Conservation (phyloP, 2,888 invertebrate genomes). For the Caenorhabditis panamensis region DNA sequence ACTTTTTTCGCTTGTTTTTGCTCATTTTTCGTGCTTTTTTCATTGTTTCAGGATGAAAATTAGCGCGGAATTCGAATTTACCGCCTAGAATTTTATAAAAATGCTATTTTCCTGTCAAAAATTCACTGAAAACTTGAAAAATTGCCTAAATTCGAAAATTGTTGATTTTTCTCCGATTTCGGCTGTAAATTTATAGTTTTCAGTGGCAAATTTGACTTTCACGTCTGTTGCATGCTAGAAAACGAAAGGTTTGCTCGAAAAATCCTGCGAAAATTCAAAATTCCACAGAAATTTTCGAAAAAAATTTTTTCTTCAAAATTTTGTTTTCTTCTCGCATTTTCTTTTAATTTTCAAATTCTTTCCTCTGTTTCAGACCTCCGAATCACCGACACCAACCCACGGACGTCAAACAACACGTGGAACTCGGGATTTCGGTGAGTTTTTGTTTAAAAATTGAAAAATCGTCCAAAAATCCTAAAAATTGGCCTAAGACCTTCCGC, state of each 20-base stretch:
- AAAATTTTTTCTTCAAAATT: too few species aligned
- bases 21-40: constrained; percentile 4
- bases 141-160: too few species aligned
- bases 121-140: neutral
- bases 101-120: neutral
- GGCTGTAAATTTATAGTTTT: neutral
- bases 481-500: neutral
- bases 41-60: neutral
- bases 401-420: neutral
- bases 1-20: neutral
- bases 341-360: neutral
- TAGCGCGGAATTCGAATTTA: neutral
- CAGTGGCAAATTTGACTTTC: neutral
- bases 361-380: neutral
- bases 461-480: neutral
- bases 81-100: neutral
- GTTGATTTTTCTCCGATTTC: too few species aligned
- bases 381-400: neutral
- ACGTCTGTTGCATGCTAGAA: neutral
- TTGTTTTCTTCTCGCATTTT: neutral
- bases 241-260: too few species aligned
- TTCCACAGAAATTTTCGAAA: too few species aligned
- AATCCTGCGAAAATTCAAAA: too few species aligned
- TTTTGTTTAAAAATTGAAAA: neutral
- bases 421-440: neutral